Base-by-base conservation (phyloP, 2,797 vertebrate genomes). In the Anableps anableps region DNA sequence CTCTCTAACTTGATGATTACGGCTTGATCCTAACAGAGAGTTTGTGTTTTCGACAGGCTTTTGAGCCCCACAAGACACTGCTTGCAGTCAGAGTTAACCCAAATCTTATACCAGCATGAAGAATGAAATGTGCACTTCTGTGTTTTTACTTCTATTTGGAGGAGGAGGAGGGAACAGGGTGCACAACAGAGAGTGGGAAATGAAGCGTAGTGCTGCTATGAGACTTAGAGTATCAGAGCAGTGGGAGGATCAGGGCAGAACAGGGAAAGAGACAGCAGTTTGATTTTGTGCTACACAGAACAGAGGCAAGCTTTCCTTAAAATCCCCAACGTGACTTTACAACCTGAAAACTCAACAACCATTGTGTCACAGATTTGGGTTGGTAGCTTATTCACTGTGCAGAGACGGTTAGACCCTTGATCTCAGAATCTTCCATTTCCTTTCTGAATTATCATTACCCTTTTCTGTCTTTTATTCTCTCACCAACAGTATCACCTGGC, bases 301-400 rank as follows among this genome's bases (percentile, higher is more conserved):
- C 60, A 85, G 73, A 83, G 58, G 60, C 50, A 34, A 58, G 83
- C 41, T 50, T 85, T 79, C 50, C 83, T 82, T 85, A 82, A 85
- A 89, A 91, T 87, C 88, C 84, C 88, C 76, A 47, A 50, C 72
- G 86, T 84, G 78, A 88, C 80, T 89, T 89, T 84, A 85, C 76
- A 88, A 83, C 62, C 55, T 78, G 78, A 82, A 73, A 70, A 78
- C 72, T 85, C 70, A 43, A 75, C 81, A 82, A 79, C 58, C 45
- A 31, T 66, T 62, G 74, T 88, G 80, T 88, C 76, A 68, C 76
- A 85, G 82, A 91, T 85, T 62, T 88, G 80, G 83, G 85, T 73
- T 80, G 87, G 83, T 79, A 80, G 84, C 81, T 86, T 77, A 71
- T 76, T 79, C 36, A 62, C 51, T n/a, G 3, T 77, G 75, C 41